These are phyloP conservation scores for Solenopsis invicta DNA, from an alignment of 1,140 invertebrate genomes.

Conservation along the genomic window DNA sequence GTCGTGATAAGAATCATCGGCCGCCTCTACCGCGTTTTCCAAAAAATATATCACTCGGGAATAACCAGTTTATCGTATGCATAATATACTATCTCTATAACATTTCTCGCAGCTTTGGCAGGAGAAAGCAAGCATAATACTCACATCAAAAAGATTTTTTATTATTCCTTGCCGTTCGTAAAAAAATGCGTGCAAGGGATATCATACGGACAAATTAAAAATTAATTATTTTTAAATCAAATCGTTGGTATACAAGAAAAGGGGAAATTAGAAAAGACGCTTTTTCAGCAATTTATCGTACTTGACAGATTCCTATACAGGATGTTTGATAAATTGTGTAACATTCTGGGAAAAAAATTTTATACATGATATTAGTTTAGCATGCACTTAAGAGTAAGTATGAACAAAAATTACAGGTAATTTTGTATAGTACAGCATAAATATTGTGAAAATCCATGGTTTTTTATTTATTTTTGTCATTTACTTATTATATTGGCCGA, in stretches of 20 bases:
- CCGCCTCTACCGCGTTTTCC: slow-evolving; percentile 5
- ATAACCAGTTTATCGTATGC: slow-evolving; percentile 39
- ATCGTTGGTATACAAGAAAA: too few species aligned
- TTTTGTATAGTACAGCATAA: slow-evolving; percentile 41
- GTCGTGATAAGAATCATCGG: slow-evolving; percentile 8
- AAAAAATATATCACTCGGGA: slow-evolving; percentile 50
- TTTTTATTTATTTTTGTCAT: slow-evolving; percentile 36
- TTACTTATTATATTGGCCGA: slow-evolving; percentile 91
- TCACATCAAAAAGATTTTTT: background rate
- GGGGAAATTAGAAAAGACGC: too few species aligned
- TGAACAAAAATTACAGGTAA: slow-evolving; percentile 94
- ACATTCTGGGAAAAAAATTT: too few species aligned
- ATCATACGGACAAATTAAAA: background rate
- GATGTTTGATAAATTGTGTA: too few species aligned
- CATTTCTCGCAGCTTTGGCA: background rate
- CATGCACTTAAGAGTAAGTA: too few species aligned
- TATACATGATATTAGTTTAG: too few species aligned
- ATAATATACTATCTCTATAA: background rate
- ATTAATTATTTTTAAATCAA: too few species aligned
- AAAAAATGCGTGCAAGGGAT: background rate
- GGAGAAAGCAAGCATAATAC: background rate
- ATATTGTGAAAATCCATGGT: background rate
- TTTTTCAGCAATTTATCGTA: too few species aligned
- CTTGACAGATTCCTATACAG: background rate
- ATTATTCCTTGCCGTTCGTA: background rate